Evolutionary conservation across 2,113 vertebrate genomes (phyloP).

Genomic region (Microcebus griseorufus): DNA sequence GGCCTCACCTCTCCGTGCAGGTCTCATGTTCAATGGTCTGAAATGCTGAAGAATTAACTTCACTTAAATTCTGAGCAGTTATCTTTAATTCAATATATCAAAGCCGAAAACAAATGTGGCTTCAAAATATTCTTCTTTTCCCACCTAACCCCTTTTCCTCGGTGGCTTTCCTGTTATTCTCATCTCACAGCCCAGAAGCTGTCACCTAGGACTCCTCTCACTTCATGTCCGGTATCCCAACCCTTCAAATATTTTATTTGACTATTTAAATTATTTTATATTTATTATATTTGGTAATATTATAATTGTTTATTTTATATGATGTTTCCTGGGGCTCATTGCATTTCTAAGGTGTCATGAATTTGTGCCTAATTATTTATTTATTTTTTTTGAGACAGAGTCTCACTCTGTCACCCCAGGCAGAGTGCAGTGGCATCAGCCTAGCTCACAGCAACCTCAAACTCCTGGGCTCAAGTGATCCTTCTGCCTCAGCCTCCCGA

Average conservation of each 20-base stretch:
- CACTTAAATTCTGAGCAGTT: neutral
- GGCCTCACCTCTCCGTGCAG: neutral
- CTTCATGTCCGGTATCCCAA: no score
- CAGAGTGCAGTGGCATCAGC: no score
- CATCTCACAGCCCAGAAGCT: neutral
- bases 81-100: neutral
- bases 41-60: neutral
- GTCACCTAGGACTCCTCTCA: neutral
- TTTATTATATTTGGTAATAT: neutral
- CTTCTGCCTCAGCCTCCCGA: no score
- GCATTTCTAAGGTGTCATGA: neutral
- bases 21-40: neutral
- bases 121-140: neutral
- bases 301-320: neutral
- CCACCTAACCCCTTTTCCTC: neutral
- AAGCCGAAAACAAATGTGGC: neutral
- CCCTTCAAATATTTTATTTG: neutral
- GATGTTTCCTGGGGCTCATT: neutral
- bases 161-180: neutral
- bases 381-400: no score
- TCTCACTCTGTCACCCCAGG: no score
- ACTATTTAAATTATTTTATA: neutral
- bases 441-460: no score
- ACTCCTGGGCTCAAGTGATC: no score
- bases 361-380: neutral